These are phyloP conservation scores for Misgurnus anguillicaudatus DNA, from an alignment of 2,113 vertebrate species.

Conservation along the genomic window DNA sequence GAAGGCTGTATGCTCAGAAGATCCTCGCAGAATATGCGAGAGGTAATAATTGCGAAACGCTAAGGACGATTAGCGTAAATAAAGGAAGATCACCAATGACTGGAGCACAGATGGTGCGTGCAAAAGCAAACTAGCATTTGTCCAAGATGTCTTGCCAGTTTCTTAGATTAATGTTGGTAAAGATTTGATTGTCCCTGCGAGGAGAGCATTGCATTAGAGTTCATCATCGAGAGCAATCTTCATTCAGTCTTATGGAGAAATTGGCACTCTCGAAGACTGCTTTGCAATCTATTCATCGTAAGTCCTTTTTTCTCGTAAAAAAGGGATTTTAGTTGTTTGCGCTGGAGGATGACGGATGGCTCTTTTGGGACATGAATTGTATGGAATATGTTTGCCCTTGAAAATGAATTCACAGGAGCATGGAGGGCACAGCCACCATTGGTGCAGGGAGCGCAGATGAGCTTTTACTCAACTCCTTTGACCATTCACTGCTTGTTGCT, in stretches of 20 bases:
- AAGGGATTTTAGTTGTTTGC: slow-evolving; percentile 65
- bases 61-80: slow-evolving; percentile 47
- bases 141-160: slow-evolving; percentile 31
- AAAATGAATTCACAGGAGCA: slow-evolving; percentile 68
- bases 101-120: slow-evolving; percentile 47
- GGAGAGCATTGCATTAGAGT: slow-evolving; percentile 31
- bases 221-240: slow-evolving; percentile 50
- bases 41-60: slow-evolving; percentile 49
- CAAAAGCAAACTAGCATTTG: slow-evolving; percentile 46
- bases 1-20: slow-evolving; percentile 34
- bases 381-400: slow-evolving; percentile 69
- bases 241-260: slow-evolving; percentile 50
- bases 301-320: slow-evolving; percentile 55
- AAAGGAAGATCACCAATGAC: slow-evolving; percentile 42
- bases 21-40: slow-evolving; percentile 25
- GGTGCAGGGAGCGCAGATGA: slow-evolving; percentile 52
- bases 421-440: slow-evolving; percentile 53
- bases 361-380: slow-evolving; percentile 70
- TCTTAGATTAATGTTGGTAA: slow-evolving; percentile 25
- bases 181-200: slow-evolving; percentile 47
- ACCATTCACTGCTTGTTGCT: slow-evolving; percentile 34
- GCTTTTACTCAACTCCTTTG: slow-evolving; percentile 56
- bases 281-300: slow-evolving; percentile 64
- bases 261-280: slow-evolving; percentile 55
- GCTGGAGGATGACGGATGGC: slow-evolving; percentile 67